A percentile compares a stretch with the other conserved stretches of the same genome.
Evolutionary conservation across 2,888 invertebrate genomes (phyloP).

Genomic region (Baronia brevicornis): DNA sequence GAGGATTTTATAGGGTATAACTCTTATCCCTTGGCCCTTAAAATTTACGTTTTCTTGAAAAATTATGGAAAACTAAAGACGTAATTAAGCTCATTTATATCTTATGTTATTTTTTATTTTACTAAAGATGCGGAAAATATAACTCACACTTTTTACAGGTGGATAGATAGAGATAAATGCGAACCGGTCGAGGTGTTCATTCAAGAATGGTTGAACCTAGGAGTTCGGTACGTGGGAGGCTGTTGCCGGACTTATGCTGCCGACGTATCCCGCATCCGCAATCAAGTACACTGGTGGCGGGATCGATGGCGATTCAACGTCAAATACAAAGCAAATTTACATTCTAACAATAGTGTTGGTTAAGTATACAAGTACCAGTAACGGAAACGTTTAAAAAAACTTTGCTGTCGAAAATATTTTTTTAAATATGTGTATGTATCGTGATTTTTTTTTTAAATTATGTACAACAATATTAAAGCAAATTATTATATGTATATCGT

Average conservation of each 20-base stretch:
- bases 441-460: too few relatives aligned
- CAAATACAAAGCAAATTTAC: constrained; percentile 29
- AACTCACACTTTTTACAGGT: constrained; percentile 57
- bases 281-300: constrained; percentile 74
- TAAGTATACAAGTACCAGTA: constrained; percentile 4
- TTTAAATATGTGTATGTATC: background rate
- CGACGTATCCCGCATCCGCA: constrained; percentile 84
- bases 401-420: background rate
- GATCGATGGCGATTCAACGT: constrained; percentile 56
- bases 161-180: constrained; percentile 83
- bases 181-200: constrained; percentile 83
- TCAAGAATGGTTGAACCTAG: constrained; percentile 86
- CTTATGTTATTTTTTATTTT: constrained; percentile 1
- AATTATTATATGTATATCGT: too few relatives aligned
- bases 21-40: too few relatives aligned
- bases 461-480: too few relatives aligned
- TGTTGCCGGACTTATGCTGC: constrained; percentile 92
- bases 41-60: too few relatives aligned
- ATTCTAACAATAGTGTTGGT: constrained; percentile 7
- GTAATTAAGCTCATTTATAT: background rate
- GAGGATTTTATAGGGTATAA: too few relatives aligned
- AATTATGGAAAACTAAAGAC: too few relatives aligned
- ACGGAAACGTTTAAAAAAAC: background rate
- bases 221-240: constrained; percentile 91
- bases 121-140: background rate